These are phyloP conservation scores for Odobenus rosmarus DNA, from an alignment of 2,113 vertebrate species.

Conservation along the genomic window DNA sequence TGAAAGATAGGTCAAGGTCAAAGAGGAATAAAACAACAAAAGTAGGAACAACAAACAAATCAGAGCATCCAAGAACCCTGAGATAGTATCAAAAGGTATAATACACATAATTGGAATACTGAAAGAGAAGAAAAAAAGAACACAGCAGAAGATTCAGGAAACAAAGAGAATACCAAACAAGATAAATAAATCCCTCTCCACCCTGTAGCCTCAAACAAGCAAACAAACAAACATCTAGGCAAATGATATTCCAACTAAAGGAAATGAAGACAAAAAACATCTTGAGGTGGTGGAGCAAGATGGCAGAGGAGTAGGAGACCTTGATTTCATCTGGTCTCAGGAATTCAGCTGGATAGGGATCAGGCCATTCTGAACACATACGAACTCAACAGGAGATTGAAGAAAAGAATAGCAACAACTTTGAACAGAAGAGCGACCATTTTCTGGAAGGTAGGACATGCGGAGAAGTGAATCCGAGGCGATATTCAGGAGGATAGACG, in stretches of 20 bases:
- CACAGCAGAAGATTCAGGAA: background rate
- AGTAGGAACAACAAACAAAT: background rate
- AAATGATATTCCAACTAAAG: background rate
- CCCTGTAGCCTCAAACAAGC: background rate
- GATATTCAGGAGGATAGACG: no score
- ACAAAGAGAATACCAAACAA: background rate
- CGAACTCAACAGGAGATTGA: no score
- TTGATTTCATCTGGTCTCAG: no score
- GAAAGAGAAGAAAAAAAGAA: background rate
- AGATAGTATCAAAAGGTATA: background rate
- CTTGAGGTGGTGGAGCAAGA: background rate
- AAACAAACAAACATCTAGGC: background rate
- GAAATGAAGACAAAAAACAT: background rate
- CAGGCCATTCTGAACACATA: no score
- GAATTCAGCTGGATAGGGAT: no score
- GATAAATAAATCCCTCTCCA: background rate
- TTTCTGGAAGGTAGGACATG: no score
- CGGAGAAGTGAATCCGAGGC: no score
- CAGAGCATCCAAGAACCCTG: background rate
- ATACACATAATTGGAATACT: background rate
- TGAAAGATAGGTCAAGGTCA: background rate
- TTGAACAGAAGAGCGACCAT: no score
- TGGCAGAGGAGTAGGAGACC: no score
- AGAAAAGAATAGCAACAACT: no score
- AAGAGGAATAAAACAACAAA: background rate